phyloP scores from a whole-genome alignment of 2,113 vertebrate species.

The Lepidothrix coronata region DNA sequence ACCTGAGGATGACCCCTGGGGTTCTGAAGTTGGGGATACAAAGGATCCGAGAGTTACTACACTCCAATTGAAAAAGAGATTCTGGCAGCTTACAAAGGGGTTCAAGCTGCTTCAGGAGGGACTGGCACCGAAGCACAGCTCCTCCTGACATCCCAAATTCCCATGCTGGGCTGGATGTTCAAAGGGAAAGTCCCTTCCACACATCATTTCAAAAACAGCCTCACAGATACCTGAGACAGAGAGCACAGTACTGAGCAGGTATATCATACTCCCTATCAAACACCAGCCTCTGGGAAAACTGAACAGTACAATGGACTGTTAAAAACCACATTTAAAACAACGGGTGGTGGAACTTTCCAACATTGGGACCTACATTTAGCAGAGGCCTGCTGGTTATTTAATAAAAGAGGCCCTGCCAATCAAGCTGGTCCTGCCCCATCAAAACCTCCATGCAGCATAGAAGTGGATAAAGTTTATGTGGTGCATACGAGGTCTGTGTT shows the following conservation, averaged over 20 bases:
- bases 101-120: not conserved
- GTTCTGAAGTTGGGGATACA: not conserved
- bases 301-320: not conserved
- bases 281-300: not conserved
- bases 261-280: not conserved
- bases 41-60: not conserved
- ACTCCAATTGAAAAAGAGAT: not conserved
- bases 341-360: not conserved
- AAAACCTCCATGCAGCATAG: not conserved
- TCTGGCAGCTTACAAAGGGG: not conserved
- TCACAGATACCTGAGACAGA: too few species aligned
- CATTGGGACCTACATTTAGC: not conserved
- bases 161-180: not conserved
- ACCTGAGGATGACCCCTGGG: rapidly evolving
- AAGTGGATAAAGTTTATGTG: not conserved
- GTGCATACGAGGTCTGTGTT: not conserved
- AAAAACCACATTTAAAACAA: not conserved
- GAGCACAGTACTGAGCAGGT: not conserved
- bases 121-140: not conserved
- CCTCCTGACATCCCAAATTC: not conserved
- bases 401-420: not conserved
- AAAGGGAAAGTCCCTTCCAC: not conserved
- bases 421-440: not conserved
- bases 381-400: not conserved
- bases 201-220: not conserved